Base-by-base conservation (phyloP, 2,888 invertebrate genomes). In the Lissocephala sabroskyi region DNA sequence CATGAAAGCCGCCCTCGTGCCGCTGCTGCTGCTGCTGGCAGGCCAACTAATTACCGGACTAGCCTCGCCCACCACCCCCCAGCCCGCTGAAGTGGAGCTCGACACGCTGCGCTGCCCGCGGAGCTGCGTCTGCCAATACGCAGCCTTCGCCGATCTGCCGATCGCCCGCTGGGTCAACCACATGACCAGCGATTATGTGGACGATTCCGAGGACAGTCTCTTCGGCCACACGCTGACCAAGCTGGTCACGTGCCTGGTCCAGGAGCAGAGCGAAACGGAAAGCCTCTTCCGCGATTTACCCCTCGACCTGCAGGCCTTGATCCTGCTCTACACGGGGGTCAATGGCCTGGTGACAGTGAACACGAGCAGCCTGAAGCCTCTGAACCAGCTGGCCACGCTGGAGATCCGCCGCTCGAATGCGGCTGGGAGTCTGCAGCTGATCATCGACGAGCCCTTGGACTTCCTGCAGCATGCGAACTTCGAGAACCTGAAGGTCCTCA, bases 341-440 rank as follows among this genome's bases (percentile, higher is more conserved):
- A 65, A 57, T 35, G 83, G 80, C 49, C 67, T 81, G 17, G 76
- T 79, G n/a, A n/a, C 60, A 85, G 85, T 84, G 6, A 77, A 77
- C 17, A 79, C 82, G 10, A 84, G 82, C 59, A 70, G 79, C 40
- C 60, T 85, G 17, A 77, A 76, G 10, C 52, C 62, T 1, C 68
- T 85, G 0, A 78, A 74, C 35, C 86, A 88, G 52, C 80, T 91
- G 29, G 82, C 85, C 59, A 88, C 88, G 1, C 77, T 91, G 36
- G 90, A 90, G 71, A 82, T 91, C 40, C 87, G 89, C 52, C 90
- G 90, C 5, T 84, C 85, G 1, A 84, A 81, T 1, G 85, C 82
- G 2, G 85, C 85, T 58, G 71, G 80, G 32, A 81, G 83, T 19
- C 79, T 87, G 17, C 79, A 84, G 30, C 81, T 87, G 43, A 82